Percentiles rank a stretch among this genome's conserved stretches.
phyloP scores from a whole-genome alignment of 64 coral and sea anemone species.

The Porites australiensis region DNA sequence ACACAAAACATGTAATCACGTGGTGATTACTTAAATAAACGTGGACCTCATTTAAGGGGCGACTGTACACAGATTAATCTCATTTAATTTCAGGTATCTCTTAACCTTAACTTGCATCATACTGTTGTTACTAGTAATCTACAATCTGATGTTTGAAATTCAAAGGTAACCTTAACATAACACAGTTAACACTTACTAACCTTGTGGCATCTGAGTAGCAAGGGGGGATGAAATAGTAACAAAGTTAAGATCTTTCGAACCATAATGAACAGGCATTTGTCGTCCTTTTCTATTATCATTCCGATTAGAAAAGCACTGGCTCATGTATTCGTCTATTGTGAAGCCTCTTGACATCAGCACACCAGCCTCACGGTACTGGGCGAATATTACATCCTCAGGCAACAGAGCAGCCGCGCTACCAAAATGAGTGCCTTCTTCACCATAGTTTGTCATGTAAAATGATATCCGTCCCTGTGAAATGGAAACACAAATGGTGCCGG shows the following conservation, averaged over 20 bases:
- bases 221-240: slow-evolving; percentile 94
- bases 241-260: slow-evolving; percentile 92
- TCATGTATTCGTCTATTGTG: slow-evolving; percentile 89
- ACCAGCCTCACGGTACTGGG: slow-evolving; percentile 95
- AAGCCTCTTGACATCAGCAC: slow-evolving; percentile 95
- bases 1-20: too few species aligned
- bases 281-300: slow-evolving; percentile 81
- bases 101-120: too few species aligned
- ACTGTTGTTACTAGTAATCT: too few species aligned
- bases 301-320: slow-evolving; percentile 95
- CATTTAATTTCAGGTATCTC: too few species aligned
- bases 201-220: slow-evolving; percentile 99
- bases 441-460: slow-evolving; percentile 98
- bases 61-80: too few species aligned
- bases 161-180: too few species aligned
- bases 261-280: slow-evolving; percentile 99
- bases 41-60: too few species aligned
- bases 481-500: too few species aligned
- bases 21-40: too few species aligned
- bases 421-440: slow-evolving; percentile 96
- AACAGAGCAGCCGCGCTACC: slow-evolving; percentile 86
- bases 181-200: slow-evolving; percentile 4
- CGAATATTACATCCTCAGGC: slow-evolving; percentile 75
- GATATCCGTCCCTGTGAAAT: slow-evolving; percentile 51
- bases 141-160: too few species aligned